phyloP scores from a whole-genome alignment of 2,888 invertebrate genomes.

The Nipponacmea schrenckii region DNA sequence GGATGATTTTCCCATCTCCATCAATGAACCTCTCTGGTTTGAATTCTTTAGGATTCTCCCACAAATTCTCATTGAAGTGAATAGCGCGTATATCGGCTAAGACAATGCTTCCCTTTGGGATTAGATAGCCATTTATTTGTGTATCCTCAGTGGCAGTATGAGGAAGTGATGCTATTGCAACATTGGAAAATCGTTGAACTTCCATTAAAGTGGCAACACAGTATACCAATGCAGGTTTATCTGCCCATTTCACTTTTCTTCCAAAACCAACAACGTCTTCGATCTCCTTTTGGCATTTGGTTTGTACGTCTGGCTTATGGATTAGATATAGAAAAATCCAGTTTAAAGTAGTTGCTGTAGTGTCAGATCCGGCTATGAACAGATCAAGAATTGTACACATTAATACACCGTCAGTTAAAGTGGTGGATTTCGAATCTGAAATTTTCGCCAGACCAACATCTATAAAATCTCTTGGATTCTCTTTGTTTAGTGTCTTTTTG shows the following conservation, averaged over 20 bases:
- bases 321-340: conserved; percentile 39
- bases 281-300: conserved; percentile 24
- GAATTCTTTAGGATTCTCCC: conserved; percentile 15
- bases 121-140: conserved; percentile 7
- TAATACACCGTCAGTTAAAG: neutral
- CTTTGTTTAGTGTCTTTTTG: no score
- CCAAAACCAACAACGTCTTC: conserved; percentile 4
- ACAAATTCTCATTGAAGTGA: neutral
- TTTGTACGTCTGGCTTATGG: conserved; percentile 32
- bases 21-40: conserved; percentile 16
- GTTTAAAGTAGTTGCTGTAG: conserved; percentile 28
- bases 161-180: neutral
- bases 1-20: neutral
- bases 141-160: conserved; percentile 3
- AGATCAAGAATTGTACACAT: conserved; percentile 34
- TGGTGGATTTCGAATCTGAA: no score
- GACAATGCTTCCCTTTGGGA: conserved; percentile 8
- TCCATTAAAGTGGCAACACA: conserved; percentile 15
- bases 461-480: no score
- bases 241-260: neutral
- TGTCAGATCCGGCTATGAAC: conserved; percentile 39
- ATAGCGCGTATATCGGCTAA: conserved; percentile 3
- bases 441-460: no score
- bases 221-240: neutral
- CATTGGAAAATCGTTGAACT: conserved; percentile 4